Base-by-base conservation (phyloP, 1,140 invertebrate species). In the Apis cerana region DNA sequence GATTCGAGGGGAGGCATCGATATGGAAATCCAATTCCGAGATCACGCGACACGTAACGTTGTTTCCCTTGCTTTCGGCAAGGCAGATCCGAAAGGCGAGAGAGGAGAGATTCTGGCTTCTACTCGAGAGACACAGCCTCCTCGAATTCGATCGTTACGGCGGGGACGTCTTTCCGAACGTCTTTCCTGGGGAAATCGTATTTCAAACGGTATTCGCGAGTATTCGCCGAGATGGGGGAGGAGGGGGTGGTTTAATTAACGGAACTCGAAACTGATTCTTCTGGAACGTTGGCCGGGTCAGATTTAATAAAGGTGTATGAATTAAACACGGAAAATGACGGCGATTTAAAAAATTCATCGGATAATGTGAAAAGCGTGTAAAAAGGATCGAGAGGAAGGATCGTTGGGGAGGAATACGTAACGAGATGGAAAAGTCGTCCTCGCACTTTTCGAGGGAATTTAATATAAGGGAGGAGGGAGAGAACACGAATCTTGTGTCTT, bases 231-330 rank as follows among this genome's bases (percentile, higher is more conserved):
- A 11, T 5, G 19, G 9, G 56, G 56, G 21, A 43, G 33, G 62
- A 27, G 27, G 21, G 48, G 43, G 62, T 52, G 33, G 78, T 81
- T 81, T 81, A 81, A 81, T 81, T 81, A 75, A 81, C 79, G 71
- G 17, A 65, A 64, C 59, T 75, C 52, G 19, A 48, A 7, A 4
- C 61, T 21, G 33, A 7, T 43, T 7, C 33, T 50, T 58, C 27
- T 27, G 33, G 33, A 33, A 2, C 12, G 52, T 5, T 12, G 17
- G 33, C 1, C 50, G 21, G 69, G 52, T 58, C 61, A 62, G 52
- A 67, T 75, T 67, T 81, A 81, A 81, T 81, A 81, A 75, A 81
- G 62, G n/a, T 27, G 13, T 59, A 19, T 13, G 78, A 72, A 72
- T 72, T 72, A 80, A 80, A 54, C 71, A 52, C 59, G 52, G 11